Conservation (phyloP, 2,797 vertebrate genomes). For the Cynodonichthys magdalenae region DNA sequence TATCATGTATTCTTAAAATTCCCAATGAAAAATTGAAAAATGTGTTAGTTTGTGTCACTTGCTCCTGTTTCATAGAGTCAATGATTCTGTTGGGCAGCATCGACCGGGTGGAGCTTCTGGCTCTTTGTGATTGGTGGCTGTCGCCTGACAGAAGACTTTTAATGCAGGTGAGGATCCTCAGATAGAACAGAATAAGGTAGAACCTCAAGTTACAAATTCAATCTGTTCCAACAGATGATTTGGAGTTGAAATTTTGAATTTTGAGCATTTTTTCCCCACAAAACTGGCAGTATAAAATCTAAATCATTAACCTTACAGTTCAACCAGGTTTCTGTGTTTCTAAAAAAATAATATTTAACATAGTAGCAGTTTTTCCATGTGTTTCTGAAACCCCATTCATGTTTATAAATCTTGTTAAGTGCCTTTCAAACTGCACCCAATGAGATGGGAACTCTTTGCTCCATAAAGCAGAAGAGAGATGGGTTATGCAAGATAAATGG, state of each 20-base stretch:
- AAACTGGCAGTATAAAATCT: too few species aligned
- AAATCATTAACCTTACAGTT: too few species aligned
- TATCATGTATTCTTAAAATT: too few species aligned
- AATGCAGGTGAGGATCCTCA: conserved; percentile 66
- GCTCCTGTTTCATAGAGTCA: conserved; percentile 78
- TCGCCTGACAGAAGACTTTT: conserved; percentile 86
- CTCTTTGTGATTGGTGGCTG: conserved; percentile 88
- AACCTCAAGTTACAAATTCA: too few species aligned
- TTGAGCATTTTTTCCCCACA: neutral
- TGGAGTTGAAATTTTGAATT: too few species aligned
- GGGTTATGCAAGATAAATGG: neutral
- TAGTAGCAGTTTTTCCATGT: neutral
- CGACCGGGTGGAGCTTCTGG: conserved; percentile 88
- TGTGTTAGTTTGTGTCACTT: neutral
- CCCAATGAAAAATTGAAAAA: too few species aligned
- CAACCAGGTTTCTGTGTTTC: too few species aligned
- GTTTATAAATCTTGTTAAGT: neutral
- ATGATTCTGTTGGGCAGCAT: conserved; percentile 95
- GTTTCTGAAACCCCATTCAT: neutral
- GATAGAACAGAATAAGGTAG: neutral
- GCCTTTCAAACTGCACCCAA: neutral
- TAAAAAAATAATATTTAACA: too few species aligned
- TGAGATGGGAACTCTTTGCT: conserved; percentile 1
- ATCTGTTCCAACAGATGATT: too few species aligned
- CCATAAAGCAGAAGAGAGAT: neutral